Conservation (phyloP, 1,140 invertebrate species). For the Dysdera silvatica region DNA sequence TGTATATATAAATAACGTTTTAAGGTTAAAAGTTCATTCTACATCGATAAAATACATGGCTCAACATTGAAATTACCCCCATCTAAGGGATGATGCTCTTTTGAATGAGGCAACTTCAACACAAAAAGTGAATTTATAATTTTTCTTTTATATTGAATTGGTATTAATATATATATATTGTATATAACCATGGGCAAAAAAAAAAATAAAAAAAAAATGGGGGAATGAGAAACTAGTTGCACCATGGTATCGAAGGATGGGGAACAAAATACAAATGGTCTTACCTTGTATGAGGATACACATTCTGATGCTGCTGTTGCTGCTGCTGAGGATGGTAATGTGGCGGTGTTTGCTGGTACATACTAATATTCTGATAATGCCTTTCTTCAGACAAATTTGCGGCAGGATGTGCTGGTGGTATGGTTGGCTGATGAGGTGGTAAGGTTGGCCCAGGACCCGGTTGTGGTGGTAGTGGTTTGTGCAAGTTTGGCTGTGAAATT, state of each 20-base stretch:
- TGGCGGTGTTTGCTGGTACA: conserved; percentile 33
- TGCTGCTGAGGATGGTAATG: conserved; percentile 9
- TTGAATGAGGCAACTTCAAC: too few species aligned
- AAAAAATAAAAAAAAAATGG: background rate
- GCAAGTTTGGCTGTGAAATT: conserved; percentile 31
- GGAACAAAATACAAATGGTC: background rate
- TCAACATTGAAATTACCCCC: too few species aligned
- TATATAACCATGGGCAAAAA: too few species aligned
- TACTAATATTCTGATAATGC: conserved; percentile 37
- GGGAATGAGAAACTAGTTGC: background rate
- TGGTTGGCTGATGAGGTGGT: conserved; percentile 26
- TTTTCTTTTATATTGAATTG: too few species aligned
- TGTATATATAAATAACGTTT: too few species aligned
- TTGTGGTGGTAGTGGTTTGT: conserved; percentile 33
- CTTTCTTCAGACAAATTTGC: conserved; percentile 33
- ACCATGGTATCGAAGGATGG: background rate
- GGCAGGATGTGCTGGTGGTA: conserved; percentile 17
- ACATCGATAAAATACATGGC: too few species aligned
- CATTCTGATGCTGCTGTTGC: conserved; percentile 1
- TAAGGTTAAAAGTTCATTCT: too few species aligned
- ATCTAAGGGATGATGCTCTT: too few species aligned
- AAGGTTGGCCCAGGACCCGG: too few species aligned
- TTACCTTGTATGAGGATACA: conserved; percentile 18
- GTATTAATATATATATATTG: too few species aligned
- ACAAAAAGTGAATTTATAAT: too few species aligned